A percentile compares a stretch with the other conserved stretches of the same genome.
Conservation (phyloP, 37 sponge, comb jelly and placozoan genomes). For the Lycopodina hypogea region DNA sequence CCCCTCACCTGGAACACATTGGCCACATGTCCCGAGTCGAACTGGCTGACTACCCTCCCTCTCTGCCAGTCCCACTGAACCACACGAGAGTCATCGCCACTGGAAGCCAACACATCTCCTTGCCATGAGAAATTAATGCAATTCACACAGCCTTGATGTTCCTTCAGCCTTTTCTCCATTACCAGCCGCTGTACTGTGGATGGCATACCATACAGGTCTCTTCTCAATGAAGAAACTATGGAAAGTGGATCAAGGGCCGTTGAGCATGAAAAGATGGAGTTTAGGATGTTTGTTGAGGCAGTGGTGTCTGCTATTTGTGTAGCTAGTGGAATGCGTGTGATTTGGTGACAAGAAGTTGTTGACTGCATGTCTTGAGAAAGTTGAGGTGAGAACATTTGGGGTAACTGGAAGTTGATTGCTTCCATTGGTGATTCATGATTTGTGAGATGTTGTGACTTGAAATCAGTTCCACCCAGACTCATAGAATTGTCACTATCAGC, state of each 20-base stretch:
- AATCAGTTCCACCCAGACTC: no score
- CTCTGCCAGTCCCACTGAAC: constrained; percentile 87
- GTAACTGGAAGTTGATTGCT: no score
- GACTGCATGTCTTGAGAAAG: not conserved
- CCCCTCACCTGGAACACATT: constrained; percentile 85
- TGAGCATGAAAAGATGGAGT: constrained; percentile 8
- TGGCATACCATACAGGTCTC: constrained; percentile 3
- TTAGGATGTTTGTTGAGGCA: not conserved
- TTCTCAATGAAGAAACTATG: constrained; percentile 1
- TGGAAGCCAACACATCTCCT: constrained; percentile 70
- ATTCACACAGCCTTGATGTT: constrained; percentile 86
- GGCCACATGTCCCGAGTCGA: constrained; percentile 71
- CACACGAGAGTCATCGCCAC: constrained; percentile 87
- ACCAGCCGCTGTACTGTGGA: constrained; percentile 51
- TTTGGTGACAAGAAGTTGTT: not conserved
- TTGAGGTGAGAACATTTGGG: not conserved
- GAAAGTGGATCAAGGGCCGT: constrained; percentile 20
- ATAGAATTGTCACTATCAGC: no score
- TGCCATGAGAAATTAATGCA: constrained; percentile 72
- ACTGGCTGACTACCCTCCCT: constrained; percentile 13
- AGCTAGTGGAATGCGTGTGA: constrained; percentile 1
- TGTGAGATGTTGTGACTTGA: no score
- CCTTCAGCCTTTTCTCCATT: constrained; percentile 54
- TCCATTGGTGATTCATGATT: no score
- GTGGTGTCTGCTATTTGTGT: not conserved